Evolutionary conservation across 2,113 vertebrate species (phyloP), one percentile per base, ranked within the genome.

Genomic region (Macrotis lagotis): DNA sequence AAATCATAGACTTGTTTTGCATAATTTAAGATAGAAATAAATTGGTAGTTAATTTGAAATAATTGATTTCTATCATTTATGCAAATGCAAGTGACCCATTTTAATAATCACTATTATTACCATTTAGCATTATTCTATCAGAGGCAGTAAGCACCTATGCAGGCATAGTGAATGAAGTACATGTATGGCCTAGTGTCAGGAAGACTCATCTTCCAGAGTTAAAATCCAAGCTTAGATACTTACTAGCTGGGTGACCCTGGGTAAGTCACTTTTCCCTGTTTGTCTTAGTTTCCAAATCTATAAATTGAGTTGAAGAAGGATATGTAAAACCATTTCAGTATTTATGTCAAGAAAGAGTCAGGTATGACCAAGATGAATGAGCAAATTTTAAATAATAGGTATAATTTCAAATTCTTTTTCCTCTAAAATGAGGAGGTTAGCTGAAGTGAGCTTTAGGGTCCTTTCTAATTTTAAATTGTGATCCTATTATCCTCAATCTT

Each of bases 21-120:
- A 91, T 89, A 48, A 25, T 83, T 83, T 2, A 66, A 50, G 31
- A 50, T 37, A 89, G 47, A 96, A 93, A 91, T 92, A 83, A 8
- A 94, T 8, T 8, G 2, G 44, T 8, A 92, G 47, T 9, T 91
- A 66, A 92, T 92, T 88, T 49, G 92, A 88, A 11, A 31, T 12
- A 49, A 95, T 53, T 92, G 37, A 14, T 90, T 95, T 91, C 9
- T 48, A 31, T 31, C 3, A 47, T 95, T 96, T 92, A 83, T 83
- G 48, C 6, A 74, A 91, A 92, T 90, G 59, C 90, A 44, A 94
- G 50, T 48, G 26, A 51, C 16, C n/a, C 83, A 4, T 52, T 92
- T 91, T 16, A 51, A 26, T 47, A 50, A 1, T 59, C 10, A 50
- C 37, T 83, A 19, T 52, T 83, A 31, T 90, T 94, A n/a, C 49